These are phyloP conservation scores for Auanema sp. DNA, from an alignment of 2,888 invertebrate genomes.

Conservation along the genomic window DNA sequence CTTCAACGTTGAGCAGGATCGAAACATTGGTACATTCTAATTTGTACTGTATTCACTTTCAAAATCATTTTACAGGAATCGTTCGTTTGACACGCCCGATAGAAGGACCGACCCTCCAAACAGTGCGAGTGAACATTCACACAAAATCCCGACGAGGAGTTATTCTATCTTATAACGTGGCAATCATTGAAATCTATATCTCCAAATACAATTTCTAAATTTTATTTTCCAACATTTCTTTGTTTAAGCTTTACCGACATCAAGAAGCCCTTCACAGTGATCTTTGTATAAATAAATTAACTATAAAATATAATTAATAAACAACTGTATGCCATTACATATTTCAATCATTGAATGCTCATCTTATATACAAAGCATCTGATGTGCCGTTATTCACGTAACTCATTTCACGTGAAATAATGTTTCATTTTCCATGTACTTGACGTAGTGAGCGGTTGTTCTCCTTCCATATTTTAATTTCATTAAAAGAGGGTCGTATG, in stretches of 20 bases:
- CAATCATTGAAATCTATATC: slow-evolving; percentile 65
- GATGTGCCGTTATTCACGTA: no score
- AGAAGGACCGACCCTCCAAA: slow-evolving; percentile 38
- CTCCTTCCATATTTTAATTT: no score
- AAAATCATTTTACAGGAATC: slow-evolving; percentile 42
- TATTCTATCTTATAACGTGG: slow-evolving; percentile 65
- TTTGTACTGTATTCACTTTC: not conserved
- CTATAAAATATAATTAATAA: no score
- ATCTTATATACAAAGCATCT: no score
- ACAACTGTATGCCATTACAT: no score
- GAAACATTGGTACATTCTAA: slow-evolving; percentile 60
- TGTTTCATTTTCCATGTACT: no score
- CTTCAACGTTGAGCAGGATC: slow-evolving; percentile 64
- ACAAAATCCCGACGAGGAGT: slow-evolving; percentile 63
- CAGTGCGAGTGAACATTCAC: slow-evolving; percentile 63
- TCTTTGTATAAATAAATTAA: no score
- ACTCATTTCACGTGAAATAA: no score
- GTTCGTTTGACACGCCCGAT: slow-evolving; percentile 50
- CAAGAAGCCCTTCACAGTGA: not conserved
- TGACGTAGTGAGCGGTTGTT: no score
- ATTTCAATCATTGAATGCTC: no score
- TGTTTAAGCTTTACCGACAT: not conserved
- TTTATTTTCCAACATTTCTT: slow-evolving; percentile 45
- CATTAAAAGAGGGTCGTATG: no score
- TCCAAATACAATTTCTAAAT: no score